A percentile compares a stretch with the other conserved stretches of the same genome.
Conservation (phyloP, 1,140 invertebrate species). For the Antheraea mylitta region DNA sequence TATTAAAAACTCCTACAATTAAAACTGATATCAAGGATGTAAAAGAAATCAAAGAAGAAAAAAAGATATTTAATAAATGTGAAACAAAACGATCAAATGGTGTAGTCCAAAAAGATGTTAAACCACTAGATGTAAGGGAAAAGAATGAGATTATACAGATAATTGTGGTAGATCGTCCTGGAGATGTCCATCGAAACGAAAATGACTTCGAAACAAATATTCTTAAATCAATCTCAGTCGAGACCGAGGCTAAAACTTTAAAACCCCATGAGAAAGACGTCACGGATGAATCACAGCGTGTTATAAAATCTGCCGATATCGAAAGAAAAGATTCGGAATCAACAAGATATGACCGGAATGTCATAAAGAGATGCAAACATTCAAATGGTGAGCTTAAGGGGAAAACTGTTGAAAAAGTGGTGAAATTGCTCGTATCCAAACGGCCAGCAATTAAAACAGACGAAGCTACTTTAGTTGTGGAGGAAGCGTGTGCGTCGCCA, state of each 20-base stretch:
- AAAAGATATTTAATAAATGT: background rate
- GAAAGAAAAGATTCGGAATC: conserved; percentile 17
- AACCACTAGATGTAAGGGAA: conserved; percentile 6
- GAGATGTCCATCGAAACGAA: background rate
- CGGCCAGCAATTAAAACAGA: conserved; percentile 60
- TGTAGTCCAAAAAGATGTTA: conserved; percentile 2
- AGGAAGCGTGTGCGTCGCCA: conserved; percentile 61
- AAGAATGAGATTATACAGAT: conserved; percentile 4
- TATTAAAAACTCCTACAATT: conserved; percentile 61
- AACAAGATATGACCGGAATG: conserved; percentile 14
- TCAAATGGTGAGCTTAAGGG: conserved; percentile 52
- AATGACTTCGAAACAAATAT: background rate
- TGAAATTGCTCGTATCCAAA: conserved; percentile 56
- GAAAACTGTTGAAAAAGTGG: conserved; percentile 53
- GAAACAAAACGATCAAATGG: background rate
- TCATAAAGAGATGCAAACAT: conserved; percentile 26
- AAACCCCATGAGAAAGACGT: background rate
- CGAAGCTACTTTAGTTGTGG: conserved; percentile 57
- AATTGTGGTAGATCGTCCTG: background rate
- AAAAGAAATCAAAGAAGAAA: conserved; percentile 37
- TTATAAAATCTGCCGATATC: background rate
- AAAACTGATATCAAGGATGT: conserved; percentile 32
- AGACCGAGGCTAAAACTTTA: background rate
- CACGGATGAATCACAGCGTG: conserved; percentile 6
- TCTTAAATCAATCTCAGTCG: background rate